A percentile compares a stretch with the other conserved stretches of the same genome.
Evolutionary conservation across 2,888 invertebrate genomes (phyloP).

Genomic region (Cephalotes varians): DNA sequence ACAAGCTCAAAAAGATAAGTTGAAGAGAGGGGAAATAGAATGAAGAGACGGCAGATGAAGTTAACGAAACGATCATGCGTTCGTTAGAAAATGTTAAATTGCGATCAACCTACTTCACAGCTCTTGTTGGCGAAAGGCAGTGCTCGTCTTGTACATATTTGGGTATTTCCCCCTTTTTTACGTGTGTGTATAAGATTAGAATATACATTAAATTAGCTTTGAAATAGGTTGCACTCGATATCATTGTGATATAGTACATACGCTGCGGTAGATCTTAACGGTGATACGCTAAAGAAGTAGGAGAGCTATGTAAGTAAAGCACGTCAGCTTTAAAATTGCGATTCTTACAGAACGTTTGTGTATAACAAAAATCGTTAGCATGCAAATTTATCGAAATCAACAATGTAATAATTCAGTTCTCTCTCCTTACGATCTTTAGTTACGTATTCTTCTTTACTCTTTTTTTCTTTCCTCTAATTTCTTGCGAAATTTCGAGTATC

Average conservation of each 20-base stretch:
- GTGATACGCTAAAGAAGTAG: conserved; percentile 64
- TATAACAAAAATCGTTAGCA: not conserved
- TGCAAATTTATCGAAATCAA: not conserved
- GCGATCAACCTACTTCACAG: conserved; percentile 78
- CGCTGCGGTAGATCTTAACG: conserved; percentile 58
- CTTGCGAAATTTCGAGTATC: not conserved
- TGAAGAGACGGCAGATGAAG: conserved; percentile 45
- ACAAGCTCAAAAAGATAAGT: not conserved
- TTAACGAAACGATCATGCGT: conserved; percentile 56
- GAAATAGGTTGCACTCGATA: conserved; percentile 70
- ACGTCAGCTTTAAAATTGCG: not conserved
- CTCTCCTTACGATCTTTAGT: not conserved
- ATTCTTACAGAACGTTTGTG: not conserved
- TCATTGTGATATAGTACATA: conserved; percentile 60
- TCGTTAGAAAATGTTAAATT: conserved; percentile 49
- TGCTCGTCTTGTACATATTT: conserved; percentile 77
- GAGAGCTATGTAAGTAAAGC: conserved; percentile 19
- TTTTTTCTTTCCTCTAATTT: not conserved
- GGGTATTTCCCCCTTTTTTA: conserved; percentile 54
- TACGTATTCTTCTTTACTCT: not conserved
- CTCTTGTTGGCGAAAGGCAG: conserved; percentile 82
- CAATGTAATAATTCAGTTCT: not conserved
- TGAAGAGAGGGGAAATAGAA: conserved; percentile 22
- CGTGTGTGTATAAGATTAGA: conserved; percentile 70
- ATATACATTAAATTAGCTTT: conserved; percentile 73